Evolutionary conservation across 2,113 vertebrate genomes (phyloP).

Genomic region (Pteruthius melanotis): DNA sequence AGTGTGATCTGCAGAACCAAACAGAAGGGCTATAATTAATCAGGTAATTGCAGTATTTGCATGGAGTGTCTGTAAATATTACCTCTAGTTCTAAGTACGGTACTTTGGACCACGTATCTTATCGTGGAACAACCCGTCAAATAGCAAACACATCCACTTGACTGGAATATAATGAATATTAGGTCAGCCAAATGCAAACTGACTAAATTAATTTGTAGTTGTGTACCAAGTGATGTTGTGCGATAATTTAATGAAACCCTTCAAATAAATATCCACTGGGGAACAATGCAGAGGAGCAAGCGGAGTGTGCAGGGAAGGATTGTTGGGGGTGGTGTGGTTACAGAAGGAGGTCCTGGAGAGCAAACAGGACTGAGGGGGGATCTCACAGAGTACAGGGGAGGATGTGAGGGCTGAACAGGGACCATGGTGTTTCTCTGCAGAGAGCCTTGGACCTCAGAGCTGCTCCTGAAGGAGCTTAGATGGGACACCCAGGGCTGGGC

Average conservation of each 20-base stretch:
- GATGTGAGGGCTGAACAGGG: neutral
- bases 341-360: neutral
- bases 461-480: neutral
- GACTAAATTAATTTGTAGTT: conserved; percentile 45
- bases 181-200: conserved; percentile 53
- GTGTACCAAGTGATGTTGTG: conserved; percentile 21
- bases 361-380: neutral
- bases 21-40: conserved; percentile 51
- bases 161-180: conserved; percentile 45
- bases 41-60: conserved; percentile 65
- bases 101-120: conserved; percentile 49
- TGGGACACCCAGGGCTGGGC: neutral
- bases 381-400: neutral
- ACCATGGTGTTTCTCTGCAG: rapidly evolving
- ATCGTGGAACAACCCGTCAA: conserved; percentile 23
- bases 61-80: conserved; percentile 6
- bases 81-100: conserved; percentile 6
- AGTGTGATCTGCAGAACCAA: conserved; percentile 18
- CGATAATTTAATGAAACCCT: conserved; percentile 51
- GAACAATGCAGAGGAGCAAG: neutral
- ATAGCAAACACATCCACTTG: conserved; percentile 33
- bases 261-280: conserved; percentile 2
- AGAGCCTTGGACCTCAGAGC: neutral
- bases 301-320: neutral
- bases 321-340: neutral